phyloP scores from a whole-genome alignment of 1,140 invertebrate species.

The Lordiphosa clarofinis region DNA sequence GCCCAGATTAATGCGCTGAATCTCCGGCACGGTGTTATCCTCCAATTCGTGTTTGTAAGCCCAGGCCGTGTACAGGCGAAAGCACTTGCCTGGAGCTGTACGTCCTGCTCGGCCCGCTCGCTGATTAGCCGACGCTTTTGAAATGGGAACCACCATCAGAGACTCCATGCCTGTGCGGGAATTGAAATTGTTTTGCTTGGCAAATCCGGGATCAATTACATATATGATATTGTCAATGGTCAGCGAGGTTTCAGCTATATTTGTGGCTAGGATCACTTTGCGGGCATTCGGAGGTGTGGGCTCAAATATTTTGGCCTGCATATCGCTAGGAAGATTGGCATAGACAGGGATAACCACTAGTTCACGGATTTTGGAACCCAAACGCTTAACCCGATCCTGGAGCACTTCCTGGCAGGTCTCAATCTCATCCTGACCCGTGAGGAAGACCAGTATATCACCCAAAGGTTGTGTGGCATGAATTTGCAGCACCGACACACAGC shows the following conservation, averaged over 20 bases:
- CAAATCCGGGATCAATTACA: slow-evolving; percentile 99
- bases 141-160: slow-evolving; percentile 98
- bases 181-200: slow-evolving; percentile 99
- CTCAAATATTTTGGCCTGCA: slow-evolving; percentile 99
- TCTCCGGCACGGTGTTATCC: slow-evolving; percentile 98
- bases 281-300: slow-evolving; percentile 96
- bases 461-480: slow-evolving; percentile 97
- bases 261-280: slow-evolving; percentile 98
- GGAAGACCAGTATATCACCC: slow-evolving; percentile 97
- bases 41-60: slow-evolving; percentile 98
- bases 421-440: slow-evolving; percentile 98
- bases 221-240: slow-evolving; percentile 99
- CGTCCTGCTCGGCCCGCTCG: slow-evolving; percentile 94
- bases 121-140: slow-evolving; percentile 98
- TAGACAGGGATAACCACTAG: slow-evolving; percentile 97
- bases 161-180: slow-evolving; percentile 99
- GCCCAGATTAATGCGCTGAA: slow-evolving; percentile 97
- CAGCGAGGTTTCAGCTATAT: slow-evolving; percentile 99
- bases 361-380: slow-evolving; percentile 96
- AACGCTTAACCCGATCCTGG: slow-evolving; percentile 91
- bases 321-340: slow-evolving; percentile 98
- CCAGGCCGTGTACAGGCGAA: slow-evolving; percentile 97
- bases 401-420: slow-evolving; percentile 97
- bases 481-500: slow-evolving; percentile 97
- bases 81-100: slow-evolving; percentile 98